phyloP scores from a whole-genome alignment of 2,797 vertebrate genomes.

The Potorous gilbertii region DNA sequence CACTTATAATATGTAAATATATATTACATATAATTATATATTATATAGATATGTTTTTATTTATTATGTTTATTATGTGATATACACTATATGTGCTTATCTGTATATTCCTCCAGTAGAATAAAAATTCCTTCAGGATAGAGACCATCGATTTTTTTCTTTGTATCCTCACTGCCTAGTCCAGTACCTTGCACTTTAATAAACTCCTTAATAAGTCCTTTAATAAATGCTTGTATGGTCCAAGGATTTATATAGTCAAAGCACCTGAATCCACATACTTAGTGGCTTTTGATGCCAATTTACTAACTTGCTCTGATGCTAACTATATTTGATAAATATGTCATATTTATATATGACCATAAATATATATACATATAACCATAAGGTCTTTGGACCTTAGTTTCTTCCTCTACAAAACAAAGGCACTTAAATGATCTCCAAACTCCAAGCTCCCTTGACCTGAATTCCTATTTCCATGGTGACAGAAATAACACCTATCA shows the following conservation, averaged over 20 bases:
- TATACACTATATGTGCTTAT: not conserved
- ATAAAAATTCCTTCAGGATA: not conserved
- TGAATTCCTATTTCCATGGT: slow-evolving; percentile 40
- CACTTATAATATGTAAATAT: too few species aligned
- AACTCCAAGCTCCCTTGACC: slow-evolving; percentile 18
- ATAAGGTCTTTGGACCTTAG: not conserved
- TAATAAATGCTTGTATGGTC: not conserved
- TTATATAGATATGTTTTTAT: not conserved
- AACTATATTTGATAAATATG: not conserved
- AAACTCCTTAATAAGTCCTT: not conserved
- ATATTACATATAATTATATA: too few species aligned
- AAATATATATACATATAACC: too few species aligned
- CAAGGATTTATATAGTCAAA: not conserved
- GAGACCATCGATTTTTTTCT: not conserved
- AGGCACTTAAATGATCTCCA: not conserved
- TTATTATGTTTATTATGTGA: not conserved
- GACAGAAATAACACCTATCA: not conserved
- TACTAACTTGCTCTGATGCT: not conserved
- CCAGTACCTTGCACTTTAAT: not conserved
- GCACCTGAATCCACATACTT: not conserved
- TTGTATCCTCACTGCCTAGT: not conserved
- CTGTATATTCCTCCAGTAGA: not conserved
- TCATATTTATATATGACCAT: not conserved
- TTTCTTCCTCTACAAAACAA: not conserved
- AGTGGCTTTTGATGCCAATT: not conserved